Conservation (phyloP, 2,888 invertebrate species). For the Drosophila suboccidentalis region DNA sequence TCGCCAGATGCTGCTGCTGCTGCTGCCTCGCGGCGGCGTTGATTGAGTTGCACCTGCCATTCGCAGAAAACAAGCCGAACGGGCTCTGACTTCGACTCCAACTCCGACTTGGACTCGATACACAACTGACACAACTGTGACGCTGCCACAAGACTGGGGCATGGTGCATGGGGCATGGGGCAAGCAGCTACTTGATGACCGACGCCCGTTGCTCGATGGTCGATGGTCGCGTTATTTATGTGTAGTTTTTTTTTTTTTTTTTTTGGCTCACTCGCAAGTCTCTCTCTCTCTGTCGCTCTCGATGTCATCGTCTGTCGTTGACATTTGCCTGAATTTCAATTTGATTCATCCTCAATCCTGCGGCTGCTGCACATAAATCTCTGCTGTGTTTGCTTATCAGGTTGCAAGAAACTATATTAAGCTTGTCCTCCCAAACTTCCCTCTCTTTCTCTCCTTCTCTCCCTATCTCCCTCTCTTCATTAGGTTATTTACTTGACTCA, state of each 20-base stretch:
- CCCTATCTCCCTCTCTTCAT: not conserved
- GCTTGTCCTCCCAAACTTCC: not conserved
- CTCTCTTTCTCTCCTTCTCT: not conserved
- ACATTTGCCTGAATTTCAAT: slow-evolving; percentile 82
- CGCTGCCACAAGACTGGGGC: slow-evolving; percentile 4
- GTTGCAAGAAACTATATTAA: slow-evolving; percentile 2
- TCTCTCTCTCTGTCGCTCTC: slow-evolving; percentile 1
- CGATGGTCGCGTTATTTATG: slow-evolving; percentile 75
- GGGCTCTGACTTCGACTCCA: slow-evolving; percentile 36
- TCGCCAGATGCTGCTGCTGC: slow-evolving; percentile 40
- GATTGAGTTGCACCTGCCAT: slow-evolving; percentile 83
- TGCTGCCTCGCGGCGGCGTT: slow-evolving; percentile 60
- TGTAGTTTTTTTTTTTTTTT: slow-evolving; percentile 53
- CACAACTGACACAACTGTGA: slow-evolving; percentile 17
- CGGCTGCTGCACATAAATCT: slow-evolving; percentile 70
- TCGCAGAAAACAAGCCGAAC: slow-evolving; percentile 77
- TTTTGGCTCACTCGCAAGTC: slow-evolving; percentile 54
- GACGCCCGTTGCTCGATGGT: slow-evolving; percentile 36
- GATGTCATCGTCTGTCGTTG: slow-evolving; percentile 55
- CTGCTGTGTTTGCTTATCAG: slow-evolving; percentile 22
- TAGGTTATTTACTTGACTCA: slow-evolving; percentile 29
- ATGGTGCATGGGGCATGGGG: not conserved
- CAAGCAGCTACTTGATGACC: slow-evolving; percentile 49
- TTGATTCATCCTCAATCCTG: slow-evolving; percentile 51
- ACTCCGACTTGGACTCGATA: slow-evolving; percentile 12